Evolutionary conservation across 2,113 vertebrate species (phyloP).

Genomic region (Leptodactylus fuscus): DNA sequence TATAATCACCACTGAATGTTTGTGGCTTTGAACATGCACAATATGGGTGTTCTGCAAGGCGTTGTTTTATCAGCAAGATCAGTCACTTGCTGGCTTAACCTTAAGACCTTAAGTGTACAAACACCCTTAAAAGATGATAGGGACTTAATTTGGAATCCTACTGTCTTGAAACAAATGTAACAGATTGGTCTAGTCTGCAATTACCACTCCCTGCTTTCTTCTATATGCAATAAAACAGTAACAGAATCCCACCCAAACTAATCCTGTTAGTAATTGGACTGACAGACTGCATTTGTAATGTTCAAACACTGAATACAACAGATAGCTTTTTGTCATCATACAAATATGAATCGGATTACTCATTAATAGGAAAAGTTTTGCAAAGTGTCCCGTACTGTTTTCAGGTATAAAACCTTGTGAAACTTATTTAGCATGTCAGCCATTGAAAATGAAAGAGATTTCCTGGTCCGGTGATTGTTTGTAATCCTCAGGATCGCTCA

Average conservation of each 20-base stretch:
- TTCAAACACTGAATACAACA: background rate
- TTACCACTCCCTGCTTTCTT: constrained; percentile 6
- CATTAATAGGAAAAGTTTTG: background rate
- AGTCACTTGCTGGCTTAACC: background rate
- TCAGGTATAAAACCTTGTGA: background rate
- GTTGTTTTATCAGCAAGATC: background rate
- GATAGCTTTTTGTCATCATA: background rate
- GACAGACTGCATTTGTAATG: background rate
- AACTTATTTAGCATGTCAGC: no score
- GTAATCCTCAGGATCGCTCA: no score
- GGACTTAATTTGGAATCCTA: background rate
- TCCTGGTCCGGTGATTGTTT: no score
- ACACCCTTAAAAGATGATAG: background rate
- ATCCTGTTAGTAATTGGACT: background rate
- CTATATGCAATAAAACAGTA: background rate
- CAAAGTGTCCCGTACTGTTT: background rate
- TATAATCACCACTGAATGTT: no score
- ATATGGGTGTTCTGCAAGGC: background rate
- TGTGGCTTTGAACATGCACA: no score
- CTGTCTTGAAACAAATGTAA: background rate
- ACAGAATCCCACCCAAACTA: background rate
- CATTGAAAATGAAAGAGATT: no score
- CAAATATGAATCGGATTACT: background rate
- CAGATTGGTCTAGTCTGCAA: background rate
- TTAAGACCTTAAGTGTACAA: background rate